These are phyloP conservation scores for Pantherophis guttatus DNA, from an alignment of 2,113 vertebrate genomes.

Conservation along the genomic window DNA sequence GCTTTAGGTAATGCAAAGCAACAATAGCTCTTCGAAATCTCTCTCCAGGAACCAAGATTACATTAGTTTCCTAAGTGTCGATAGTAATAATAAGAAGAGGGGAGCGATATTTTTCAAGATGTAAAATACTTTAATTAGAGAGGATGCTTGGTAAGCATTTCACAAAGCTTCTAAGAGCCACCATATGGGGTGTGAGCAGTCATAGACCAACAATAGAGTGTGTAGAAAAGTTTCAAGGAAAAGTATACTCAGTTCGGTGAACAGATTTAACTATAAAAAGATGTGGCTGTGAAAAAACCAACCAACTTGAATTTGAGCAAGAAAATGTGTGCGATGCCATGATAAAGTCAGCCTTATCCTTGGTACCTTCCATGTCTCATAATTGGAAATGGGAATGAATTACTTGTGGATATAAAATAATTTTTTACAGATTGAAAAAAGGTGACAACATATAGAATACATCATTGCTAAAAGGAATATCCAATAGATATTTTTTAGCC, in stretches of 20 bases:
- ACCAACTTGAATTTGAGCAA: not conserved
- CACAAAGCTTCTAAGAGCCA: not conserved
- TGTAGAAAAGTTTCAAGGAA: not conserved
- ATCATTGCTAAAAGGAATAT: not conserved
- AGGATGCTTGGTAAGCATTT: not conserved
- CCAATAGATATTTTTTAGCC: not conserved
- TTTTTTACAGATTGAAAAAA: not conserved
- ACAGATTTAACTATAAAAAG: not conserved
- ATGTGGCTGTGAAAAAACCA: not conserved
- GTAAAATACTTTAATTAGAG: slow-evolving; percentile 8
- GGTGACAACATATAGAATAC: not conserved
- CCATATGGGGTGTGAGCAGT: not conserved
- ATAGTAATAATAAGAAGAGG: slow-evolving; percentile 23
- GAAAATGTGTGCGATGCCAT: not conserved
- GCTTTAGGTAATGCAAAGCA: slow-evolving; percentile 37
- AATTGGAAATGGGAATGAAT: not conserved
- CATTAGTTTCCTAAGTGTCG: slow-evolving; percentile 32
- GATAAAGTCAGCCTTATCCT: not conserved
- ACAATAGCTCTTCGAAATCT: slow-evolving; percentile 27
- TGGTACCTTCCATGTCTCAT: not conserved
- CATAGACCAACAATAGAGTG: not conserved
- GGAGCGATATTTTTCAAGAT: slow-evolving; percentile 27
- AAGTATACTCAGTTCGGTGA: not conserved
- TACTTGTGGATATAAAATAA: not conserved
- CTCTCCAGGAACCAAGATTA: slow-evolving; percentile 12